Evolutionary conservation across 2,888 invertebrate genomes (phyloP).

Genomic region (Parelbella ahira): DNA sequence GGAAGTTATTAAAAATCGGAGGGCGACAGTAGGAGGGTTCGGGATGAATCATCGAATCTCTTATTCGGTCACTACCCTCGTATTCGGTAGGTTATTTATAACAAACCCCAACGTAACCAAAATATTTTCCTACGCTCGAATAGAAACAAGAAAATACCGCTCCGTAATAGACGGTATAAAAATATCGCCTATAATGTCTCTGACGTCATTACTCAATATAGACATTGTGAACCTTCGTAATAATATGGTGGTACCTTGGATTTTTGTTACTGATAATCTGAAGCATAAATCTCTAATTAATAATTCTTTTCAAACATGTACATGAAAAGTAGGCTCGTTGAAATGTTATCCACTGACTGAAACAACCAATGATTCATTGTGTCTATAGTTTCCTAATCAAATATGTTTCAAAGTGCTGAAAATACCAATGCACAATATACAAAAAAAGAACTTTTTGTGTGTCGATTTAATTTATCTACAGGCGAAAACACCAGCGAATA

Average conservation of each 20-base stretch:
- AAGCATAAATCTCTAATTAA: no score
- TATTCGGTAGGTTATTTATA: conserved; percentile 50
- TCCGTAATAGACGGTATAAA: conserved; percentile 7
- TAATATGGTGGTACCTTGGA: no score
- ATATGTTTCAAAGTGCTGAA: no score
- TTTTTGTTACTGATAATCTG: no score
- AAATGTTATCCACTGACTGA: no score
- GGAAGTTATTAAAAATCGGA: conserved; percentile 53
- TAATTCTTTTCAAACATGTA: no score
- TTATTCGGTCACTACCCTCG: conserved; percentile 64
- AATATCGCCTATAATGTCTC: not conserved
- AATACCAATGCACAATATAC: conserved; percentile 26
- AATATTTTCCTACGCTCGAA: conserved; percentile 25
- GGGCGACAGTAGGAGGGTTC: conserved; percentile 64
- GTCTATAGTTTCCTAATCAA: no score
- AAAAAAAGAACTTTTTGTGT: conserved; percentile 31
- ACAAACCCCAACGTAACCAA: conserved; percentile 38
- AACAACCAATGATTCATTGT: no score
- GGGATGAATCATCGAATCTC: conserved; percentile 75
- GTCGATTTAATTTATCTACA: conserved; percentile 33
- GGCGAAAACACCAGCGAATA: conserved; percentile 31
- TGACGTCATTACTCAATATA: conserved; percentile 2
- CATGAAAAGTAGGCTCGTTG: no score
- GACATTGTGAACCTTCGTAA: no score
- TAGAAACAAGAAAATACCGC: conserved; percentile 24